Evolutionary conservation across 2,113 vertebrate genomes (phyloP).

Genomic region (Callorhinus ursinus): DNA sequence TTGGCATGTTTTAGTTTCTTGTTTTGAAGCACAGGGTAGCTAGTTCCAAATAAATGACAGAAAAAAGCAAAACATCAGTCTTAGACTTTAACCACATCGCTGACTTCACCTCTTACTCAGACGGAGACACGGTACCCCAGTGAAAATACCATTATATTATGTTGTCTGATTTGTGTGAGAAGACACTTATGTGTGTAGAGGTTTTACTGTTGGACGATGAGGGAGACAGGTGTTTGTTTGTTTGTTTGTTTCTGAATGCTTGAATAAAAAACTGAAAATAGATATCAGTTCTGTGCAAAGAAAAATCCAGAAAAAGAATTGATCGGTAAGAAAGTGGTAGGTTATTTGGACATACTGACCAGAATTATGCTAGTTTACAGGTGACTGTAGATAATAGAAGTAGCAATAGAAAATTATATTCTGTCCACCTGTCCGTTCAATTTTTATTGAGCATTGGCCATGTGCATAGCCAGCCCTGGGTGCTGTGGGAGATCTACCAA

Average conservation of each 20-base stretch:
- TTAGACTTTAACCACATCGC: constrained; percentile 21
- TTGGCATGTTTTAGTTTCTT: not conserved
- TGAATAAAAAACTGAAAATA: not conserved
- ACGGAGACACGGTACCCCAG: not conserved
- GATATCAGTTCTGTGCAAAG: not conserved
- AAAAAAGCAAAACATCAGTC: not conserved
- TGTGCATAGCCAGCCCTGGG: not conserved
- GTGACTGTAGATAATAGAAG: not conserved
- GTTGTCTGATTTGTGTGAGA: constrained; percentile 23
- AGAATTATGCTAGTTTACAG: not conserved
- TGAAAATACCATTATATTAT: not conserved
- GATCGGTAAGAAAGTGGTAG: not conserved
- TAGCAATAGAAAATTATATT: not conserved
- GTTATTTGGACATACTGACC: not conserved
- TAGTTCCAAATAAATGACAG: constrained; percentile 8
- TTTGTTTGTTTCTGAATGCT: not conserved
- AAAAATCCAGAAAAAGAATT: not conserved
- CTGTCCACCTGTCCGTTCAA: not conserved
- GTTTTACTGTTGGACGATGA: not conserved
- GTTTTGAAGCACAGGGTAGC: not conserved
- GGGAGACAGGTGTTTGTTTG: not conserved
- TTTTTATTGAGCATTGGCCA: not conserved
- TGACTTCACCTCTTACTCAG: constrained; percentile 21
- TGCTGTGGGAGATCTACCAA: not conserved
- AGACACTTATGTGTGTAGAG: not conserved